Conservation (phyloP, 2,888 invertebrate species). For the Onthophagus sagittarius region DNA sequence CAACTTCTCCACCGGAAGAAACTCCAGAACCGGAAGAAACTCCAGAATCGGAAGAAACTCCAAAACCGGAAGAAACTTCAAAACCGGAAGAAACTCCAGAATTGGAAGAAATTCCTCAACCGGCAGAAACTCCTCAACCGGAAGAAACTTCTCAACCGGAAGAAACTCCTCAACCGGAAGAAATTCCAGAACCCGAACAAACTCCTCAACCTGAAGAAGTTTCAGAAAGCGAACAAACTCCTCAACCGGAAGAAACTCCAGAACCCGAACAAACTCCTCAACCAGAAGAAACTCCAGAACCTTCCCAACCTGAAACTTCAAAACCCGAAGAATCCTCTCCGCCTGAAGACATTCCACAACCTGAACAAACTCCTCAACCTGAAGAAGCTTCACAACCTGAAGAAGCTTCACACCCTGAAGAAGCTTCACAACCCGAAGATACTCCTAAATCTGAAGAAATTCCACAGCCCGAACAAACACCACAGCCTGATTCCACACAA, state of each 20-base stretch:
- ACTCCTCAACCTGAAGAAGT: slow-evolving; percentile 20
- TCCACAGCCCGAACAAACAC: slow-evolving; percentile 14
- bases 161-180: slow-evolving; percentile 14
- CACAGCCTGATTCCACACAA: slow-evolving; percentile 20
- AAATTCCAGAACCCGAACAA: slow-evolving; percentile 14
- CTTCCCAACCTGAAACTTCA: slow-evolving; percentile 16
- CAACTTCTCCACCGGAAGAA: slow-evolving; percentile 23
- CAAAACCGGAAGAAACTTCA: slow-evolving; percentile 24
- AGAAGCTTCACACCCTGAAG: slow-evolving; percentile 13
- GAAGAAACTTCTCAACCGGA: slow-evolving; percentile 24
- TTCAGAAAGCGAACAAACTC: slow-evolving; percentile 16
- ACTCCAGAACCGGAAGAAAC: slow-evolving; percentile 15
- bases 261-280: slow-evolving; percentile 17
- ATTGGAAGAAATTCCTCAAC: slow-evolving; percentile 15
- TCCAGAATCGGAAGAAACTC: slow-evolving; percentile 16
- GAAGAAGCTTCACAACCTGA: neutral
- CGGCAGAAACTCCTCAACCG: slow-evolving; percentile 18
- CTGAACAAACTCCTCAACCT: slow-evolving; percentile 17
- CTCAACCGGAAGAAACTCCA: slow-evolving; percentile 22
- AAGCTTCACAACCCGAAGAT: slow-evolving; percentile 21
- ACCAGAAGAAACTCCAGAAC: slow-evolving; percentile 12
- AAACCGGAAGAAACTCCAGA: slow-evolving; percentile 20
- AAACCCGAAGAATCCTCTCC: slow-evolving; percentile 18
- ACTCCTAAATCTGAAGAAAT: slow-evolving; percentile 22
- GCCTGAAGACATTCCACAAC: slow-evolving; percentile 13